Base-by-base conservation (phyloP, 92 coral and sea anemone genomes). In the Umimayanthus kanabou region DNA sequence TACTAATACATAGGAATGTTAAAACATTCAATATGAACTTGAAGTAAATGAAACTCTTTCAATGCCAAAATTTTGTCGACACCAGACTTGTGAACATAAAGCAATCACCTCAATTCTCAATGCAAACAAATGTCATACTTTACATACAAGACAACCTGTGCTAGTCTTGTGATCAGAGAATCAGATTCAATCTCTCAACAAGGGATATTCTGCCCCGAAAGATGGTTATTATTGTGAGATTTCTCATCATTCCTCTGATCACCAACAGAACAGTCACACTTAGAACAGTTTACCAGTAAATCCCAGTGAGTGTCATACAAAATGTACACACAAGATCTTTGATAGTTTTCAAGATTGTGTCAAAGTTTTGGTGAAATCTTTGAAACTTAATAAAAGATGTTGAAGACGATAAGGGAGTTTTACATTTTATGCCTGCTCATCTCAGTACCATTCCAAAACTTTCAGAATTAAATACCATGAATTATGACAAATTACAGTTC, bases 111-210 rank as follows among this genome's bases (percentile, higher is more conserved):
- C 4, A 4, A 53, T 53, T 53, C 58, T 53, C 18, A 53, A 53
- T 18, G 13, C 58, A 53, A 14, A 53, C 58, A 53, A 53, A 13
- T 18, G 2, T 53, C 20, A 10, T 13, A 61, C 14, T 5, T 22
- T 4, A 5, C 23, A 61, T 16, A 23, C 2, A 1, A 61, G 3
- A 20, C 26, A 61, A 61, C 69, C 69, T 61, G 69, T 23, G 26
- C 61, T 45, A 33, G 39, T 30, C 66, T 30, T 85, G 82, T 85
- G 70, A 37, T 76, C 76, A 78, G 87, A 47, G 22, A 74, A 53
- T 77, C 80, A 79, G 79, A 73, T 29, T 80, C 39, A 72, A 50
- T 73, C 76, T 88, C 76, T 88, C 87, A 87, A 87, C 82, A 64
- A 53, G 73, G 80, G 39, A 55, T 53, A 75, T 85, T 77, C 82